Percentiles rank a stretch among this genome's conserved stretches.
These are phyloP conservation scores for Drosophila mulleri DNA, from an alignment of 2,888 invertebrate genomes.

Conservation along the genomic window DNA sequence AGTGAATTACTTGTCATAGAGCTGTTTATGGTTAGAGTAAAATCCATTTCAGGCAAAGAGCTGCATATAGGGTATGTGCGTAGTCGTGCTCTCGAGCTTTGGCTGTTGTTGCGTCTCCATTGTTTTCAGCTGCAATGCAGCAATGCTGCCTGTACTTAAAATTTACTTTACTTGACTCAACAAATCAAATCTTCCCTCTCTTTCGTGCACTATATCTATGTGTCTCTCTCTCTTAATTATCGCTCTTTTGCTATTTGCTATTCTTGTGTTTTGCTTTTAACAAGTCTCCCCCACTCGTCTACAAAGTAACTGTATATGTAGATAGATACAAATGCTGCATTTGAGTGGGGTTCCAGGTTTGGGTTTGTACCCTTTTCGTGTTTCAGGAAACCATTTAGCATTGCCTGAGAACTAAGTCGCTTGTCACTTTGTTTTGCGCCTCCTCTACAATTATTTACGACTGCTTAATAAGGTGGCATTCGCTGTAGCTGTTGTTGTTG, in stretches of 20 bases:
- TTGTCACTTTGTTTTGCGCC: slow-evolving; percentile 63
- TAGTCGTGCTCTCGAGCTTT: slow-evolving; percentile 10
- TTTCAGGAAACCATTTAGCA: slow-evolving; percentile 75
- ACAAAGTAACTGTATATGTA: slow-evolving; percentile 14
- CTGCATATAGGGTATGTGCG: background rate
- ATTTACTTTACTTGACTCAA: slow-evolving; percentile 12
- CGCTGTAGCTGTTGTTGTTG: slow-evolving; percentile 10
- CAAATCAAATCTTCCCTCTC: slow-evolving; percentile 9
- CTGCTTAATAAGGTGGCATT: slow-evolving; percentile 68
- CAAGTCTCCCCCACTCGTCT: slow-evolving; percentile 32
- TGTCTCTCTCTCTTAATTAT: slow-evolving; percentile 54
- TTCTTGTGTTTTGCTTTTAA: background rate
- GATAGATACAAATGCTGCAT: slow-evolving; percentile 9
- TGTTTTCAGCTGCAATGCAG: slow-evolving; percentile 24
- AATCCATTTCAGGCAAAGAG: too few species aligned
- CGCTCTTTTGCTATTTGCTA: slow-evolving; percentile 61
- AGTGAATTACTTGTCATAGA: too few species aligned
- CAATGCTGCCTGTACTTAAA: slow-evolving; percentile 9
- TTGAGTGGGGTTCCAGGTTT: slow-evolving; percentile 12
- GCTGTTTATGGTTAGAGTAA: too few species aligned
- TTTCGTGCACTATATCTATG: slow-evolving; percentile 2
- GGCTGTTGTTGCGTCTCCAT: slow-evolving; percentile 12
- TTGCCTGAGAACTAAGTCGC: slow-evolving; percentile 75
- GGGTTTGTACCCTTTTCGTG: slow-evolving; percentile 1
- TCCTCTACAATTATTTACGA: slow-evolving; percentile 53